phyloP scores from a whole-genome alignment of 1,140 invertebrate species.

The Aethina tumida region DNA sequence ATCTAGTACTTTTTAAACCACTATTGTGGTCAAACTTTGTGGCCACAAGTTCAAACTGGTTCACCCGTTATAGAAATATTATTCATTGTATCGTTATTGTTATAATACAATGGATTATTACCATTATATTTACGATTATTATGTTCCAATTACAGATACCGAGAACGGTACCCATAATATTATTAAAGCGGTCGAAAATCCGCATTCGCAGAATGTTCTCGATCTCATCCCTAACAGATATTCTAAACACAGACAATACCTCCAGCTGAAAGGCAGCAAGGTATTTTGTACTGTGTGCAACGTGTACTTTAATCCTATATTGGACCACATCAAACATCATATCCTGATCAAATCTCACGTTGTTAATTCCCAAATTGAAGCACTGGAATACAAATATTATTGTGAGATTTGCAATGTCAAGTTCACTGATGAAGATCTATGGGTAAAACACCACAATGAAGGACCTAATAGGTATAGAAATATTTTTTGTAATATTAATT shows the following conservation, averaged over 20 bases:
- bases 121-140: not conserved
- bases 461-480: conserved; percentile 12
- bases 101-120: not conserved
- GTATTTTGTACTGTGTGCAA: conserved; percentile 18
- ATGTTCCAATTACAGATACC: not conserved
- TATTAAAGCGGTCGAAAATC: conserved; percentile 15
- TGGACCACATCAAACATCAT: conserved; percentile 13
- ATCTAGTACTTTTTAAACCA: not conserved
- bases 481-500: not conserved
- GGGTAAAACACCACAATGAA: conserved; percentile 18
- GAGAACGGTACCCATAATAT: conserved; percentile 10
- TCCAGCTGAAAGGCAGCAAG: conserved; percentile 4
- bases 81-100: not conserved
- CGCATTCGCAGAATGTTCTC: conserved; percentile 4
- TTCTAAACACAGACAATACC: conserved; percentile 13
- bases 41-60: not conserved
- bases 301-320: conserved; percentile 1
- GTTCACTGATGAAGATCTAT: conserved; percentile 14
- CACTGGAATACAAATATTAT: conserved; percentile 18
- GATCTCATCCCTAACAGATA: conserved; percentile 19
- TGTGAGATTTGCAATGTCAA: conserved; percentile 23
- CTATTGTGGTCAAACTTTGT: not conserved
- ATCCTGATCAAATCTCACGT: conserved; percentile 6
- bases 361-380: conserved; percentile 2
- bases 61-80: not conserved